Conservation (phyloP, 1,140 invertebrate species). For the Oryctes rhinoceros region DNA sequence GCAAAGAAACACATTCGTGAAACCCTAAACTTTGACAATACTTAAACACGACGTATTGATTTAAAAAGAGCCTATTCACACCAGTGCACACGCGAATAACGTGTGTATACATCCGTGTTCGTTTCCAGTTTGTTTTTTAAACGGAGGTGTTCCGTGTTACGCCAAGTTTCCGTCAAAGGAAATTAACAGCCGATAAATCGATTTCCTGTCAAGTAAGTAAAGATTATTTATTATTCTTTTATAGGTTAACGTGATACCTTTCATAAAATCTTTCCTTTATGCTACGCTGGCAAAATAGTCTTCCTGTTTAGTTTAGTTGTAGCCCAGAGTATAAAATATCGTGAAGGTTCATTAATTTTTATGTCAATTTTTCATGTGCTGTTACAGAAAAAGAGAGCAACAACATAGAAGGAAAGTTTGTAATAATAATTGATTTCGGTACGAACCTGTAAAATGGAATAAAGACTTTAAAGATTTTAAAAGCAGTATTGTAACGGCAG, state of each 20-base stretch:
- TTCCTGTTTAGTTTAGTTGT: neutral
- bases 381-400: no score
- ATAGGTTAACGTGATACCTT: constrained; percentile 1
- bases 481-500: no score
- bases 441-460: no score
- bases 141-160: neutral
- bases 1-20: neutral
- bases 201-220: neutral
- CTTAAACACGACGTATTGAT: constrained; percentile 14
- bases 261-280: neutral
- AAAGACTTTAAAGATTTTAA: no score
- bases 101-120: neutral
- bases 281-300: neutral
- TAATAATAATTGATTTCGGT: no score
- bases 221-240: constrained; percentile 20
- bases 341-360: no score
- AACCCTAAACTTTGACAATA: constrained; percentile 7
- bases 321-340: neutral
- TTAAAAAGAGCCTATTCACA: constrained; percentile 3
- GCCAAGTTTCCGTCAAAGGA: neutral
- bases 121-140: neutral
- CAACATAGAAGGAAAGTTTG: no score
- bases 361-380: no score
- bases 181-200: constrained; percentile 10
- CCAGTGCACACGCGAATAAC: neutral